phyloP scores from a whole-genome alignment of 2,797 vertebrate species.

The Leptatherina wallacei region DNA sequence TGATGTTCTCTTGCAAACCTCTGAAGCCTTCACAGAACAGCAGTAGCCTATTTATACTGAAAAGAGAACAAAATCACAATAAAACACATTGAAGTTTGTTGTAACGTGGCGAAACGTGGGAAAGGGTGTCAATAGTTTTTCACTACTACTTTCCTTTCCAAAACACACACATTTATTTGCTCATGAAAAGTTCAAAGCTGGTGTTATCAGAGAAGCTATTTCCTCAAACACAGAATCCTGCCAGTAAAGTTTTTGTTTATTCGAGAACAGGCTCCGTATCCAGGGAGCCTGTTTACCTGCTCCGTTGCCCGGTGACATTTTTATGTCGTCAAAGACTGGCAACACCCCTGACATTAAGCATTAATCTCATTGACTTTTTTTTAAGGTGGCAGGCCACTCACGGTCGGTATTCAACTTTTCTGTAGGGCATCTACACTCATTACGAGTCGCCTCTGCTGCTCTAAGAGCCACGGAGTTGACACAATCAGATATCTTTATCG shows the following conservation, averaged over 20 bases:
- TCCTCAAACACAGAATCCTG: constrained; percentile 14
- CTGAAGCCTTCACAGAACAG: no score
- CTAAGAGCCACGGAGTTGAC: not conserved
- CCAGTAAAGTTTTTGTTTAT: constrained; percentile 64
- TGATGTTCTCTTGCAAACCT: no score
- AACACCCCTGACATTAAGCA: constrained; percentile 64
- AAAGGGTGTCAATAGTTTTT: not conserved
- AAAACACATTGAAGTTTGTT: not conserved
- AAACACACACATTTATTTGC: not conserved
- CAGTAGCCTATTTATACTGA: not conserved
- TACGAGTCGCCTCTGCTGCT: not conserved
- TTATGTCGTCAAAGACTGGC: constrained; percentile 73
- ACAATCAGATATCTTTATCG: constrained; percentile 21
- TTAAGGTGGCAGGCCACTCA: constrained; percentile 75
- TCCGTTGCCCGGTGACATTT: constrained; percentile 78
- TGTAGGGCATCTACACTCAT: rapidly evolving
- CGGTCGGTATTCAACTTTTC: not conserved
- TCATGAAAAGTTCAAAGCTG: constrained; percentile 3
- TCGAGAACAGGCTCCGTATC: constrained; percentile 61
- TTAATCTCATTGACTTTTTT: constrained; percentile 50
- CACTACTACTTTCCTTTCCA: not conserved
- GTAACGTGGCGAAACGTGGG: not conserved
- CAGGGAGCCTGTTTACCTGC: constrained; percentile 80
- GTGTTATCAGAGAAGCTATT: constrained; percentile 1
- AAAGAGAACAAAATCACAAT: not conserved